phyloP scores from a whole-genome alignment of 2,888 invertebrate genomes.

The Tetropium fuscum region DNA sequence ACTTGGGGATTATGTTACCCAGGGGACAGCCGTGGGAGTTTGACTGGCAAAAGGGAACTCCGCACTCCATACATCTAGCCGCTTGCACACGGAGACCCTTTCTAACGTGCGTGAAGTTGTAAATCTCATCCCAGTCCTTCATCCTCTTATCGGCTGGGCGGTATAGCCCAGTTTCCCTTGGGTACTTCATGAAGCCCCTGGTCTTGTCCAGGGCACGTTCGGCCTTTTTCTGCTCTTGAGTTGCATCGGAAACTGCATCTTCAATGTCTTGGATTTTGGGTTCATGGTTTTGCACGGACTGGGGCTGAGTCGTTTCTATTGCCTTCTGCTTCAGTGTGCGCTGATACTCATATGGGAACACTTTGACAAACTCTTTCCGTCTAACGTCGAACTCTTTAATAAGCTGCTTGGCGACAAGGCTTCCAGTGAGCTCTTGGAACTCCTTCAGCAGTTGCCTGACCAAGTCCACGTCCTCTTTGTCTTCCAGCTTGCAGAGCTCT shows the following conservation, averaged over 20 bases:
- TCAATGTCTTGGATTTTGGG: slow-evolving; percentile 80
- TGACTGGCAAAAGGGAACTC: slow-evolving; percentile 98
- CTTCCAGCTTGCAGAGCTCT: slow-evolving; percentile 86
- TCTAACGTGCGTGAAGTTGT: slow-evolving; percentile 86
- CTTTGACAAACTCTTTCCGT: slow-evolving; percentile 88
- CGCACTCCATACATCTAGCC: slow-evolving; percentile 98
- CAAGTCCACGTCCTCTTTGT: slow-evolving; percentile 80
- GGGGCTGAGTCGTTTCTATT: slow-evolving; percentile 55
- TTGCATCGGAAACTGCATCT: slow-evolving; percentile 84
- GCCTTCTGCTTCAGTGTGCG: slow-evolving; percentile 80
- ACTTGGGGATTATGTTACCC: slow-evolving; percentile 98
- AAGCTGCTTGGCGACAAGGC: slow-evolving; percentile 80
- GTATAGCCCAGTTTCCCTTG: slow-evolving; percentile 88
- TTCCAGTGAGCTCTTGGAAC: slow-evolving; percentile 88
- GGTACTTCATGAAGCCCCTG: slow-evolving; percentile 95
- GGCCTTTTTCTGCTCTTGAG: slow-evolving; percentile 81
- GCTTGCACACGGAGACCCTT: slow-evolving; percentile 92
- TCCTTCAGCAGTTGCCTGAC: slow-evolving; percentile 85
- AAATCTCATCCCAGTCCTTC: slow-evolving; percentile 98
- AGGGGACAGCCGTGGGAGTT: slow-evolving; percentile 94
- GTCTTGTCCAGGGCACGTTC: slow-evolving; percentile 87
- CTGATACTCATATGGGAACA: slow-evolving; percentile 98
- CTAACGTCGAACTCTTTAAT: slow-evolving; percentile 81
- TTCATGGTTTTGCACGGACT: slow-evolving; percentile 55
- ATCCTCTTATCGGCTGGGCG: slow-evolving; percentile 86